phyloP scores from a whole-genome alignment of 1,140 invertebrate species.

The Coptotermes formosanus region DNA sequence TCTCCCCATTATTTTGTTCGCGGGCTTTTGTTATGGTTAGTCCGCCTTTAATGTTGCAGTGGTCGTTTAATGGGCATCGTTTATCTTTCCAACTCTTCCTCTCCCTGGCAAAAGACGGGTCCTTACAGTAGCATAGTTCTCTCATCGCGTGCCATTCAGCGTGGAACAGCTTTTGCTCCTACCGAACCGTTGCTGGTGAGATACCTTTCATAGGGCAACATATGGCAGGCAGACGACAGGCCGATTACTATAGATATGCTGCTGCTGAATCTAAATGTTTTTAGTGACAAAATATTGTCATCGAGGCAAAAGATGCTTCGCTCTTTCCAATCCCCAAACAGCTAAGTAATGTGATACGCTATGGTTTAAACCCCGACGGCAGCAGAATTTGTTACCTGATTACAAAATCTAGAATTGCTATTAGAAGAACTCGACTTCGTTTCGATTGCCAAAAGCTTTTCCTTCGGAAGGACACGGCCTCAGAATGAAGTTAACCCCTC shows the following conservation, averaged over 20 bases:
- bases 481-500: no score
- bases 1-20: conserved; percentile 16
- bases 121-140: not conserved
- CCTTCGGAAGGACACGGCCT: no score
- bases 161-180: not conserved
- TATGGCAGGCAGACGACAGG: not conserved
- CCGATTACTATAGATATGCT: not conserved
- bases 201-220: not conserved
- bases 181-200: not conserved
- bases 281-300: no score
- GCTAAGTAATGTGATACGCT: no score
- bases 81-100: not conserved
- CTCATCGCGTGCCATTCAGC: not conserved
- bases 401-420: no score
- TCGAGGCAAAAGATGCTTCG: no score
- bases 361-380: no score
- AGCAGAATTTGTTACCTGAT: no score
- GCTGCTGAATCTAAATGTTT: not conserved
- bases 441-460: no score
- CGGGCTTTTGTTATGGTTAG: not conserved
- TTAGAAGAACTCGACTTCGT: no score
- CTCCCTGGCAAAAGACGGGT: not conserved
- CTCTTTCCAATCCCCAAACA: no score
- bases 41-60: not conserved
- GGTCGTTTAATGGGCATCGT: conserved; percentile 16